Evolutionary conservation across 2,113 vertebrate genomes (phyloP).

Genomic region (Typhlomys cinereus): DNA sequence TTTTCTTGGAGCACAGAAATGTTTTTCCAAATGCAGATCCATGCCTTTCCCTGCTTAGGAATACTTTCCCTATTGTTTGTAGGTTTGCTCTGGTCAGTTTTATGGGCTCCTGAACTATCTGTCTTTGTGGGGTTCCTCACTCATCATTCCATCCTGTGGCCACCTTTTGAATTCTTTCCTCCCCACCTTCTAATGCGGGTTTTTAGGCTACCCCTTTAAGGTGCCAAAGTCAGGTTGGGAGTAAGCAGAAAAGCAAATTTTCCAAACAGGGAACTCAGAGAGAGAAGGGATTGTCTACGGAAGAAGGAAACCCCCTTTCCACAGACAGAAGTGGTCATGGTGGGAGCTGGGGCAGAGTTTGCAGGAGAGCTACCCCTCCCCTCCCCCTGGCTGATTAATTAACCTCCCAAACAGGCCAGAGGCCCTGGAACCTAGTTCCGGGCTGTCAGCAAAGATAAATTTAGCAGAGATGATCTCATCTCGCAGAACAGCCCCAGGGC

Average conservation of each 20-base stretch:
- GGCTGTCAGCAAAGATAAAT: conserved; percentile 76
- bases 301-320: neutral
- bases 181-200: neutral
- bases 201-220: neutral
- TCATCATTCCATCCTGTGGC: neutral
- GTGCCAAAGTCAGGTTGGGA: neutral
- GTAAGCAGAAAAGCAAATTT: neutral
- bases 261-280: neutral
- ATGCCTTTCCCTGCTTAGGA: neutral
- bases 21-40: neutral
- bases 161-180: neutral
- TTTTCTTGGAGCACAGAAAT: neutral
- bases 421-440: conserved; percentile 71
- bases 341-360: neutral
- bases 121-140: neutral
- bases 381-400: neutral
- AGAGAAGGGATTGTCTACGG: neutral
- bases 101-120: neutral
- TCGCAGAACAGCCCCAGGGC: conserved; percentile 73
- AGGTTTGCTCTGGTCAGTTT: neutral
- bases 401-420: conserved; percentile 63
- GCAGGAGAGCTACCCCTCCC: neutral
- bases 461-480: conserved; percentile 79
- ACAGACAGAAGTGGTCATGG: neutral
- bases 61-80: neutral